Base-by-base conservation (phyloP, 2,113 vertebrate genomes). In the Ailurus styani region DNA sequence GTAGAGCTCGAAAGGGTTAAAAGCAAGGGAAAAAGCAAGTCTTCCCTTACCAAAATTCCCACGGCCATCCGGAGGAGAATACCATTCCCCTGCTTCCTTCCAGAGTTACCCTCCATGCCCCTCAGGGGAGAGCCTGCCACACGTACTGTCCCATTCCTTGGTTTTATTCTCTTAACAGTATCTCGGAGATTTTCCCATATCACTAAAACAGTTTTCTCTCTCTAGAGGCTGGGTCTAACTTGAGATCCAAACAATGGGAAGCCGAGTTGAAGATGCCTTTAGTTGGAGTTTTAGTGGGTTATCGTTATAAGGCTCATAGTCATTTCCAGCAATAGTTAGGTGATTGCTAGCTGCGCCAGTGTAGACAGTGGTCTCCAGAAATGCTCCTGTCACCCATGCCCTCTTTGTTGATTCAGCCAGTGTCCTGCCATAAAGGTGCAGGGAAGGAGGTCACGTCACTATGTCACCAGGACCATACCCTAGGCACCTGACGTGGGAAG, bases 381-480 rank as follows among this genome's bases (percentile, higher is more conserved):
- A 15, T 4, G 12, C 29, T 55, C 27, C 40, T 6, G 0, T 47
- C 20, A 7, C 55, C 7, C 54, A 34, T 10, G 20, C n/a, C n/a
- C 55, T 23, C 66, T 34, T 84, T 82, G 75, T 78, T 29, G 50
- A 81, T 29, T 89, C 42, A 54, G 50, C 52, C 40, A 50, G 13
- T 18, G 10, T 73, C 47, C 75, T 68, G 83, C 45, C 66, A 23
- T 4, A 13, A 60, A 79, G 14, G 47, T 55, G 23, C 40, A 82
- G 75, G 40, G 45, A 54, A 42, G 84, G 9, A 70, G 50, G 17
- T 73, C 64, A 20, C 2, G 7, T 87, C 29, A 6, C 62, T 21
- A 5, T 2, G 0, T 37, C 27, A 27, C 34, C 54, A 34, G 5
- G 0, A 25, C 0, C 13, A 31, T 1, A n/a, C 29, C 50, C 84